A percentile compares a stretch with the other conserved stretches of the same genome.
phyloP scores from a whole-genome alignment of 2,888 invertebrate genomes.

The Eupeodes latifasciatus region DNA sequence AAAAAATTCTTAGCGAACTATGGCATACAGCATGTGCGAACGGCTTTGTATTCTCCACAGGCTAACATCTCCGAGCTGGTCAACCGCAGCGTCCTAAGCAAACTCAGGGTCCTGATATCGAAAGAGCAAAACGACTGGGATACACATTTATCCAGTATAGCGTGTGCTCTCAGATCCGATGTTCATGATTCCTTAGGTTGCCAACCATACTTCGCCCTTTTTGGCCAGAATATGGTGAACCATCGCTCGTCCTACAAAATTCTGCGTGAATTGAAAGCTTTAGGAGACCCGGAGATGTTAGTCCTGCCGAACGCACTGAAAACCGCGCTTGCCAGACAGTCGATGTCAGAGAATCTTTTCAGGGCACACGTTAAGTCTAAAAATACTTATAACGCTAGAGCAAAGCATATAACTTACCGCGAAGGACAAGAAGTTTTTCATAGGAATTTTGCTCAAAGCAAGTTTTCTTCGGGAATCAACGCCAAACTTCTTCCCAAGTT shows the following conservation, averaged over 20 bases:
- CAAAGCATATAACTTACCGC: no score
- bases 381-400: no score
- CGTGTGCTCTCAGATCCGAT: slow-evolving; percentile 21
- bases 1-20: slow-evolving; percentile 54
- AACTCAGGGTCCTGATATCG: background rate
- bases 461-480: no score
- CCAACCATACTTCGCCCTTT: slow-evolving; percentile 25
- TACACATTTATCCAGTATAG: background rate
- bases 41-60: slow-evolving; percentile 79
- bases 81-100: slow-evolving; percentile 73
- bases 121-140: slow-evolving; percentile 30
- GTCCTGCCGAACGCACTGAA: background rate
- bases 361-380: no score
- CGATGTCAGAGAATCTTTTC: no score
- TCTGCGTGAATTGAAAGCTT: background rate
- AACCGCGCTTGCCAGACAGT: background rate
- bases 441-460: no score
- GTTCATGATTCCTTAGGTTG: slow-evolving; percentile 22
- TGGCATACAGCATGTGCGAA: slow-evolving; percentile 62
- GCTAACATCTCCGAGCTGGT: slow-evolving; percentile 79
- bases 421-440: no score
- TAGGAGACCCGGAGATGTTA: slow-evolving; percentile 8
- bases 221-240: slow-evolving; percentile 32
- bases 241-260: background rate
- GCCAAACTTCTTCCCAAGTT: no score